Percentiles rank a stretch among this genome's conserved stretches.
These are phyloP conservation scores for Neodiprion pinetum DNA, from an alignment of 1,140 invertebrate species.

Conservation along the genomic window DNA sequence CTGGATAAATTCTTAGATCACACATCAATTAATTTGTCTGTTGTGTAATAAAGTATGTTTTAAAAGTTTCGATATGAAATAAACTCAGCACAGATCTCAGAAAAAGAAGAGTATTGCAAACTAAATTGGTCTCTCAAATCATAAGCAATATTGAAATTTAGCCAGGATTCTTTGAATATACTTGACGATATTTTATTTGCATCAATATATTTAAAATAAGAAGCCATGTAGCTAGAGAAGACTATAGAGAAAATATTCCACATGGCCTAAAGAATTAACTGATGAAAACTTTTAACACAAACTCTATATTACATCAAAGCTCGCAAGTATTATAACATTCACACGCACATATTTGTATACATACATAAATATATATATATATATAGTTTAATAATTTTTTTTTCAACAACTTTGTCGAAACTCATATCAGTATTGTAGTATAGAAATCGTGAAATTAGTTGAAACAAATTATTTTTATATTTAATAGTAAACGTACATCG, in stretches of 20 bases:
- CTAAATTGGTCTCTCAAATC: too few relatives aligned
- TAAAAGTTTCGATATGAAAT: background rate
- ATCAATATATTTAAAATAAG: too few relatives aligned
- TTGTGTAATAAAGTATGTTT: too few relatives aligned
- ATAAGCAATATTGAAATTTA: too few relatives aligned
- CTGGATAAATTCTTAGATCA: too few relatives aligned
- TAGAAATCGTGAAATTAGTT: background rate
- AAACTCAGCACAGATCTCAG: background rate
- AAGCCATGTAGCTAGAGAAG: too few relatives aligned
- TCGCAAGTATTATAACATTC: background rate
- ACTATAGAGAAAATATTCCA: background rate
- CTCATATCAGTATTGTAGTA: background rate
- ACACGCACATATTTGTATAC: background rate
- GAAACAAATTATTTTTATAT: background rate
- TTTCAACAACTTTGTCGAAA: background rate
- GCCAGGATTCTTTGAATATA: too few relatives aligned
- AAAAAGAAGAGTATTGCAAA: too few relatives aligned
- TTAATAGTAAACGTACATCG: conserved; percentile 4
- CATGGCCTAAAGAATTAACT: background rate
- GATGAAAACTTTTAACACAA: background rate
- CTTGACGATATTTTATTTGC: too few relatives aligned
- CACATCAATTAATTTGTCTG: too few relatives aligned
- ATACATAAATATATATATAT: background rate
- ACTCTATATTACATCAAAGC: background rate
- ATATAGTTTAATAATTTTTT: background rate